phyloP scores from a whole-genome alignment of 2,797 vertebrate genomes.

The Chaenodraco wilsoni region DNA sequence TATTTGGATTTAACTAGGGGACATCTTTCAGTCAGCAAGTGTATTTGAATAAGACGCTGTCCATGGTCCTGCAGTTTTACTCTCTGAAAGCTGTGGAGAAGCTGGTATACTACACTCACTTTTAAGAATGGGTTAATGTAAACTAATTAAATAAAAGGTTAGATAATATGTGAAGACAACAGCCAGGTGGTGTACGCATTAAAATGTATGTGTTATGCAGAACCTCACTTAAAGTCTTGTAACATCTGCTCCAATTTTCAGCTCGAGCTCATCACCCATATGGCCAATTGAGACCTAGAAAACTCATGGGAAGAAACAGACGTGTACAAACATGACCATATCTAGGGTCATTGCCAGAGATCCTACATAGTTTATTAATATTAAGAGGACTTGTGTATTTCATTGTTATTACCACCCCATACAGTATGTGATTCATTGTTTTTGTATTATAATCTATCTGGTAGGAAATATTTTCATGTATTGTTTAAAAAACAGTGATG shows the following conservation, averaged over 20 bases:
- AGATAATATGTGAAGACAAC: slow-evolving; percentile 54
- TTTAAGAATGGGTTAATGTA: slow-evolving; percentile 57
- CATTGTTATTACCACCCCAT: neutral
- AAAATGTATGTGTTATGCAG: slow-evolving; percentile 70
- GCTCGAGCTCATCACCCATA: slow-evolving; percentile 67
- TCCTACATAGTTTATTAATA: slow-evolving; percentile 26
- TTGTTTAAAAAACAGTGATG: neutral
- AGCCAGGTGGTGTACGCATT: slow-evolving; percentile 49
- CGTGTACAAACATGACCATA: slow-evolving; percentile 35
- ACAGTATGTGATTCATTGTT: neutral
- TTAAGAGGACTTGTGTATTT: slow-evolving; percentile 14
- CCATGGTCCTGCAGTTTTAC: slow-evolving; percentile 80
- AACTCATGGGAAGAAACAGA: slow-evolving; percentile 45
- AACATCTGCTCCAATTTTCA: slow-evolving; percentile 79
- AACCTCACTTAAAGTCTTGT: slow-evolving; percentile 57
- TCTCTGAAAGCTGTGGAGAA: slow-evolving; percentile 22
- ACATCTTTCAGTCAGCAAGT: neutral
- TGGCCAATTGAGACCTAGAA: slow-evolving; percentile 64
- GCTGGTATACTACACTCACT: slow-evolving; percentile 16
- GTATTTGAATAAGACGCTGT: slow-evolving; percentile 67
- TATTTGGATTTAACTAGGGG: no score
- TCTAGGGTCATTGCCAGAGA: neutral
- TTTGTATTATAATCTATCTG: neutral
- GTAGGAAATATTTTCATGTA: neutral
- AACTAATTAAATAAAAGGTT: slow-evolving; percentile 34